Evolutionary conservation across 2,888 invertebrate species (phyloP).

Genomic region (Eupithecia subfuscata): DNA sequence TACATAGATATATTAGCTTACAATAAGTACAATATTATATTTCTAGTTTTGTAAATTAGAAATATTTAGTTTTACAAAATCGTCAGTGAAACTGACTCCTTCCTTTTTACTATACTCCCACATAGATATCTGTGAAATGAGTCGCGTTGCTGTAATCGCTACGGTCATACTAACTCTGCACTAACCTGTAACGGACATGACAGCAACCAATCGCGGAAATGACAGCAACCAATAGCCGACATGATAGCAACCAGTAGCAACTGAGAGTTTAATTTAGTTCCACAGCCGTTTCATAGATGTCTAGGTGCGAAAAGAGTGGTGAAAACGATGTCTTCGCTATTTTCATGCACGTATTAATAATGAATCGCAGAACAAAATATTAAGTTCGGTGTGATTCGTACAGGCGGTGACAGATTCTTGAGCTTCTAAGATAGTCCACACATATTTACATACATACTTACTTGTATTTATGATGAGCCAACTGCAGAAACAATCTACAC

Average conservation of each 20-base stretch:
- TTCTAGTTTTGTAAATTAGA: slow-evolving; percentile 9
- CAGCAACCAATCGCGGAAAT: background rate
- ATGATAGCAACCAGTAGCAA: background rate
- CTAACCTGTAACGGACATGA: background rate
- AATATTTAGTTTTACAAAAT: slow-evolving; percentile 13
- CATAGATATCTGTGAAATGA: background rate
- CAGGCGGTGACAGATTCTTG: background rate
- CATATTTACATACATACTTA: too few species aligned
- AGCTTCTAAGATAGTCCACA: background rate
- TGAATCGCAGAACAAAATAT: slow-evolving; percentile 6
- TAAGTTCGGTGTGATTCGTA: background rate
- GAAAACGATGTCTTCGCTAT: background rate
- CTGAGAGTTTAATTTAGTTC: background rate
- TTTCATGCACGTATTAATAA: background rate
- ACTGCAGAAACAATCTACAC: too few species aligned
- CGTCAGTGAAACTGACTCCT: slow-evolving; percentile 1
- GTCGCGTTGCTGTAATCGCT: background rate
- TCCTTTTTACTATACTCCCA: background rate
- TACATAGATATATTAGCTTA: background rate
- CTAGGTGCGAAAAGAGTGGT: background rate
- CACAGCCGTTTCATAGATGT: background rate
- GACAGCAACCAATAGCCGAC: background rate
- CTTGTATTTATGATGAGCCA: too few species aligned
- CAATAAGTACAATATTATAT: slow-evolving; percentile 9
- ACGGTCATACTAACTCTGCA: background rate